Conservation (phyloP, 2,113 vertebrate species). For the Sorex araneus region DNA sequence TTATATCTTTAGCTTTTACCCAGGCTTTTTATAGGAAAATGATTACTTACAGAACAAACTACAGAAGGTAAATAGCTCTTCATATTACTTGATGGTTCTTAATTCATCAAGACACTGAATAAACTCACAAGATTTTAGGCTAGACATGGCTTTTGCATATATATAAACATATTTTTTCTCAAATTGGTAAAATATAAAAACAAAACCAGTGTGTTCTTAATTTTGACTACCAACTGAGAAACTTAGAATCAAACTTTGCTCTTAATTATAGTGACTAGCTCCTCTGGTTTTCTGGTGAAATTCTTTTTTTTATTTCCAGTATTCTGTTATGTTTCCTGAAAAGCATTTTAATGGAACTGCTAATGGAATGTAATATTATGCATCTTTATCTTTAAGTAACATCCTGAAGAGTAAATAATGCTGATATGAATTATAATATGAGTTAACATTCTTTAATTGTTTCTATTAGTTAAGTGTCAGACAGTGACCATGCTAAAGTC, state of each 20-base stretch:
- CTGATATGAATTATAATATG: constrained; percentile 26
- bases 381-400: neutral
- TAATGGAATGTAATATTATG: neutral
- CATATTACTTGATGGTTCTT: constrained; percentile 63
- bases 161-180: constrained; percentile 34
- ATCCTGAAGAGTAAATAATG: constrained; percentile 21
- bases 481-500: neutral
- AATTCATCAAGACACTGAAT: constrained; percentile 66
- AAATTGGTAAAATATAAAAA: constrained; percentile 46
- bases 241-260: constrained; percentile 43
- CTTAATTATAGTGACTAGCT: constrained; percentile 31
- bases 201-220: constrained; percentile 10
- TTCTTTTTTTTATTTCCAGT: neutral
- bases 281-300: neutral
- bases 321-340: constrained; percentile 1
- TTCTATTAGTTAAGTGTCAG: neutral
- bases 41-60: constrained; percentile 57
- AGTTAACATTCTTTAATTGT: constrained; percentile 18
- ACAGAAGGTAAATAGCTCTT: constrained; percentile 62
- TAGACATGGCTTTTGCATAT: constrained; percentile 33
- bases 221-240: constrained; percentile 15
- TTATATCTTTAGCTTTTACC: constrained; percentile 52
- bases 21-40: constrained; percentile 64
- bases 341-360: neutral
- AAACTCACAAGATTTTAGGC: constrained; percentile 56